A percentile compares a stretch with the other conserved stretches of the same genome.
Evolutionary conservation across 2,888 invertebrate species (phyloP).

Genomic region (Acronicta aceris): DNA sequence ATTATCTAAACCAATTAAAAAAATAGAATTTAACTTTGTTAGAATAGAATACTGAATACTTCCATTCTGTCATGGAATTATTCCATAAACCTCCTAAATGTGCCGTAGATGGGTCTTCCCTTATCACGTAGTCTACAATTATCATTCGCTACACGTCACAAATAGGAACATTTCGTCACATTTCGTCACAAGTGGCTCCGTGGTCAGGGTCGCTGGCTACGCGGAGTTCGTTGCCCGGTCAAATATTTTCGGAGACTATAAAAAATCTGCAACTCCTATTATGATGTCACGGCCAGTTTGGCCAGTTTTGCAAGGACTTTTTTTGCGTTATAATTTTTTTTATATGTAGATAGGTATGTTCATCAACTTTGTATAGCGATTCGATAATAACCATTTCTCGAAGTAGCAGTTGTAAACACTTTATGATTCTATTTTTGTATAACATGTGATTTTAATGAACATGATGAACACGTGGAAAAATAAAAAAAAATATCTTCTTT

Average conservation of each 20-base stretch:
- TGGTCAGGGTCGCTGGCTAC: constrained; percentile 77
- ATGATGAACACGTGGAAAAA: too few relatives aligned
- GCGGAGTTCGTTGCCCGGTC: constrained; percentile 80
- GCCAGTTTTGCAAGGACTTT: constrained; percentile 66
- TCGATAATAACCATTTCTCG: constrained; percentile 32
- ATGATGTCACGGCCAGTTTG: constrained; percentile 75
- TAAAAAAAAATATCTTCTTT: too few relatives aligned
- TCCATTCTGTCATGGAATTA: constrained; percentile 1
- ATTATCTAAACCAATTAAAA: too few relatives aligned
- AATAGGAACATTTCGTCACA: constrained; percentile 66
- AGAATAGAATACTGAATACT: background rate
- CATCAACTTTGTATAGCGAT: constrained; percentile 50
- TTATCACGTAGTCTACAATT: constrained; percentile 46
- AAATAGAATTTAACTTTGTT: background rate
- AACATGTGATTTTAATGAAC: constrained; percentile 4
- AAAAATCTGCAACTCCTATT: constrained; percentile 82
- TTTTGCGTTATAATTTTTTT: constrained; percentile 57
- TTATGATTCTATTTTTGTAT: constrained; percentile 32
- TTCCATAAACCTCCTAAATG: constrained; percentile 6
- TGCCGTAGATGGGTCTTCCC: constrained; percentile 20
- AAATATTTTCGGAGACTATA: constrained; percentile 78
- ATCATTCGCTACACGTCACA: constrained; percentile 47
- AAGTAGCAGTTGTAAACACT: constrained; percentile 19
- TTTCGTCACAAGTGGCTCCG: constrained; percentile 70
- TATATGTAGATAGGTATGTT: constrained; percentile 33